Conservation (phyloP, 2,888 invertebrate genomes). For the Orthosia gothica region DNA sequence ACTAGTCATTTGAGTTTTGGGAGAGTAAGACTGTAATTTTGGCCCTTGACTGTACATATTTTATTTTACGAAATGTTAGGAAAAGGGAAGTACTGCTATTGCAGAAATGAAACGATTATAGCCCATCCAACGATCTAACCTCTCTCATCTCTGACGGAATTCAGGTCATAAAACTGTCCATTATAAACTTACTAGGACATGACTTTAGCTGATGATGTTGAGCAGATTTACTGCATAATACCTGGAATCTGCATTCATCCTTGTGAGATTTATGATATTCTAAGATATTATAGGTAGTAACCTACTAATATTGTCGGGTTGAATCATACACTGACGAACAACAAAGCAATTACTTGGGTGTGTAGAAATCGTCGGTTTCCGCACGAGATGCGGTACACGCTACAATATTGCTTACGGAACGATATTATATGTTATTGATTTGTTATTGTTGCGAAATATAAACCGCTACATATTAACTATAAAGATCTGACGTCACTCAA, state of each 20-base stretch:
- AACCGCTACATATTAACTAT: neutral
- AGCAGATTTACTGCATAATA: neutral
- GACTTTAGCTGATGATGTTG: neutral
- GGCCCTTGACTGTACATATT: too few species aligned
- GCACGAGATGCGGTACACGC: neutral
- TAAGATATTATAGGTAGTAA: neutral
- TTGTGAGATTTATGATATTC: neutral
- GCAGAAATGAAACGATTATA: too few species aligned
- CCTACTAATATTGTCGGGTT: neutral
- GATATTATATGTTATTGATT: neutral
- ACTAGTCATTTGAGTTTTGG: too few species aligned
- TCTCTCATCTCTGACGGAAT: too few species aligned
- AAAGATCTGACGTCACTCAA: neutral
- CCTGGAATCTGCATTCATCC: too few species aligned
- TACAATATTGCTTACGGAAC: neutral
- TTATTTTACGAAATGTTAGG: too few species aligned
- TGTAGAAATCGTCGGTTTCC: neutral
- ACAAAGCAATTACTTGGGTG: neutral
- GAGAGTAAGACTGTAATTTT: too few species aligned
- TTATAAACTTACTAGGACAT: neutral
- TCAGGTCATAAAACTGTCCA: too few species aligned
- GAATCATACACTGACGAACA: neutral
- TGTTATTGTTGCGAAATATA: too few species aligned
- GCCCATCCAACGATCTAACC: neutral
- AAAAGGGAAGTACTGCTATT: too few species aligned